Conservation (phyloP, 2,888 invertebrate species). For the Lacanobia oleracea region DNA sequence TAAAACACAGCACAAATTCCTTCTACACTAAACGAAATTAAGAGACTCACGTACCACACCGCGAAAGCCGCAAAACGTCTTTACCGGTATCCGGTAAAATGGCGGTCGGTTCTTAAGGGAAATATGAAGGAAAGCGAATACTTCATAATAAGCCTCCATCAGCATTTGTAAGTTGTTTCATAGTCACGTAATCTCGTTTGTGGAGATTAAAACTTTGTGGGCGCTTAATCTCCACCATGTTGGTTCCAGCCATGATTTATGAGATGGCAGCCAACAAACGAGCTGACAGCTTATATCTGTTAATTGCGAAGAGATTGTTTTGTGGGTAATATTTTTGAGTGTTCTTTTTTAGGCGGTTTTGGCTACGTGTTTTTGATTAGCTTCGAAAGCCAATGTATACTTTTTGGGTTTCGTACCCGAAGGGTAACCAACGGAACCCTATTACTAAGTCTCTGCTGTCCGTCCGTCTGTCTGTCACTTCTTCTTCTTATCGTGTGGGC, state of each 20-base stretch:
- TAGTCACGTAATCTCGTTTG: conserved; percentile 66
- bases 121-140: conserved; percentile 35
- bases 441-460: too few species aligned
- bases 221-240: conserved; percentile 64
- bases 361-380: too few species aligned
- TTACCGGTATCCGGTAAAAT: conserved; percentile 30
- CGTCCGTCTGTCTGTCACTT: too few species aligned
- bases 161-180: conserved; percentile 49
- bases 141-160: conserved; percentile 55
- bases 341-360: conserved; percentile 18
- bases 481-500: too few species aligned
- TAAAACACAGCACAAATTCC: too few species aligned
- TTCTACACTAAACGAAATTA: not conserved
- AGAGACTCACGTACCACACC: not conserved
- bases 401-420: too few species aligned
- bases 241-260: conserved; percentile 63
- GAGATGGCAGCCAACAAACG: conserved; percentile 62
- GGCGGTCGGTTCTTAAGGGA: conserved; percentile 7
- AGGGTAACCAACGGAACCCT: too few species aligned
- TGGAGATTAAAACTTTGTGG: conserved; percentile 69
- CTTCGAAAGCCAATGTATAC: too few species aligned
- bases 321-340: conserved; percentile 49
- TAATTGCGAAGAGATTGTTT: conserved; percentile 60
- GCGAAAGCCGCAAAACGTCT: not conserved
- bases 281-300: conserved; percentile 63